phyloP scores from a whole-genome alignment of 2,113 vertebrate species.

The Phaetusa simplex region DNA sequence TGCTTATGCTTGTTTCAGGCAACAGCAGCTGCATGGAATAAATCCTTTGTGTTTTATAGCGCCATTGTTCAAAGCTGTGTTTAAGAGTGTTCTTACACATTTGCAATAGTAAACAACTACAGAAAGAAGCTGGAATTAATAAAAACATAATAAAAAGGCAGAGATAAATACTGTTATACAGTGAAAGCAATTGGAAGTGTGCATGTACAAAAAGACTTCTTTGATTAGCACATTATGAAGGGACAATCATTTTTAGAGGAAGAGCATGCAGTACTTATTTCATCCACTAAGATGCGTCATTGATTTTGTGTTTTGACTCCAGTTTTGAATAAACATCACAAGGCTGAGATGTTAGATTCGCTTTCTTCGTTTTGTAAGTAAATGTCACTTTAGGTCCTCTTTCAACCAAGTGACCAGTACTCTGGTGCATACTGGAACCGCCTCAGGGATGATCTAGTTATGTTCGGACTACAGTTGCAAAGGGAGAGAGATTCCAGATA shows the following conservation, averaged over 20 bases:
- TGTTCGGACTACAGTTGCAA: neutral
- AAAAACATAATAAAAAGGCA: neutral
- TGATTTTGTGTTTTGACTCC: neutral
- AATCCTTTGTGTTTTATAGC: neutral
- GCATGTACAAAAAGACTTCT: neutral
- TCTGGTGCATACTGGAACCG: neutral
- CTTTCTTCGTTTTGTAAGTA: neutral
- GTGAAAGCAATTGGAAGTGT: neutral
- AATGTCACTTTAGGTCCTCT: neutral
- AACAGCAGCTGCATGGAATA: neutral
- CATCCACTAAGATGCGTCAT: neutral
- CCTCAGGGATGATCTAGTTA: neutral
- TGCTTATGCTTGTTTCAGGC: neutral
- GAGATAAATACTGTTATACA: neutral
- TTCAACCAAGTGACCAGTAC: neutral
- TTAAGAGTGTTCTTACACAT: neutral
- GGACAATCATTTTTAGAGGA: neutral
- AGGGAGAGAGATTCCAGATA: neutral
- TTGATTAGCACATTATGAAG: neutral
- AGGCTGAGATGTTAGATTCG: neutral
- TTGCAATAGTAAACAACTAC: neutral
- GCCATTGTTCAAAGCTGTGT: neutral
- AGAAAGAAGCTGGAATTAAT: neutral
- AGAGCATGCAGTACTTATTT: neutral
- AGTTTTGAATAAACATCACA: neutral